Evolutionary conservation across 2,888 invertebrate genomes (phyloP), one percentile per base, ranked within the genome.

Genomic region (Pseudanteris insignis): DNA sequence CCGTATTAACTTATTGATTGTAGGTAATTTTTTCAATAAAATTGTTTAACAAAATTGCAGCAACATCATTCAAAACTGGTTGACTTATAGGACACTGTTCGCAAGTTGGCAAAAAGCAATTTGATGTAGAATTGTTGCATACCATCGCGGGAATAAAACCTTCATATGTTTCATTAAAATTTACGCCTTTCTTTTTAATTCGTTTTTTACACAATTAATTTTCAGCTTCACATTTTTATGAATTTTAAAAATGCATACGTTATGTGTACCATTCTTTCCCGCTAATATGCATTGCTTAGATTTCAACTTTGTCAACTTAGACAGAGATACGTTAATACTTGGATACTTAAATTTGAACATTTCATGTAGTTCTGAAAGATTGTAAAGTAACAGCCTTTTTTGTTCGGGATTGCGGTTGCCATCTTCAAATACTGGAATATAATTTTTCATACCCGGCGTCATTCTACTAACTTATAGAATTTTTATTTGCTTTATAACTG

Each of bases 401-500:
- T 26, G 26, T 7, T 6, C 26, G 3, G 3, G 9, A 3, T 4
- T 7, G 4, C 30, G 30, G 7, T 30, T 9, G 2, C 30, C 30
- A 11, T 30, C 30, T 30, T 30, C 11, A 10, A 9, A 2, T 4
- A 30, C 7, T 2, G 12, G 4, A 2, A 30, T 11, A 30, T 30
- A 30, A 30, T 30, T 11, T 11, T 30, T 9, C 30, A 30, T 30
- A 2, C 30, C 30, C 2, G 30, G 30, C 30, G 11, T 30, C 30
- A 26, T 30, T 30, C 30, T 30, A 30, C 30, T 30, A n/a, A n/a
- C n/a, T n/a, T n/a, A n/a, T n/a, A n/a, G n/a, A n/a, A n/a, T n/a
- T n/a, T n/a, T n/a, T n/a, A n/a, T n/a, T n/a, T n/a, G n/a, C n/a
- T n/a, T n/a, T n/a, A n/a, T n/a, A n/a, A n/a, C n/a, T n/a, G n/a